Base-by-base conservation (phyloP, 2,888 invertebrate genomes). In the Eubasilissa splendida region DNA sequence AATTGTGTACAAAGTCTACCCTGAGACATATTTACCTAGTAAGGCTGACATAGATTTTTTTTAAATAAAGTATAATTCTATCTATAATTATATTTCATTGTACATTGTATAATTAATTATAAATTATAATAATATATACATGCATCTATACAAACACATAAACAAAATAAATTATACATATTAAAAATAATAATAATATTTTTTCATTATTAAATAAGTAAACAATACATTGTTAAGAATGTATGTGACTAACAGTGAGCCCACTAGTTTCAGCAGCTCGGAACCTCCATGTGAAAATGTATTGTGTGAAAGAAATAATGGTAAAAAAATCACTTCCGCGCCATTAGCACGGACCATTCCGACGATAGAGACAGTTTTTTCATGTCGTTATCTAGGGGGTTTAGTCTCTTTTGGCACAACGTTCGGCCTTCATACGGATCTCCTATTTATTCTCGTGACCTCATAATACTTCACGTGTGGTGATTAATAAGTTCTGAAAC, bases 281-380 rank as follows among this genome's bases (percentile, higher is more conserved):
- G 59, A n/a, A 14, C 7, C 12, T 78, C 75, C 56, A 74, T 63
- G 53, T 78, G 54, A 63, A 78, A 81, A 79, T 79, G 79, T 81
- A 79, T 79, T 76, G 70, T 74, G 50, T 59, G 33, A 76, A 74
- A 81, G 77, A 81, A 76, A 58, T 66, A 70, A 75, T 75, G 60
- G 54, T 66, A 65, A 79, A 82, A 82, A 82, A 82, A 76, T 82
- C 80, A 80, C 77, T 82, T 82, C 82, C 82, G 75, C 75, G 59
- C 80, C 82, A 82, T 82, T 82, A 80, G 79, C 80, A 77, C 58
- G 60, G 77, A 66, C 82, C 79, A 77, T 80, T 82, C 66, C 74
- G 77, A 80, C 80, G 82, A 80, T 76, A 80, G 80, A 77, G 77
- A 77, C 80, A 71, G 77, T 80, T 82, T 82, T 82, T 82, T 80